Percentiles rank a stretch among this genome's conserved stretches.
Conservation (phyloP, 2,888 invertebrate genomes). For the Acleris holmiana region DNA sequence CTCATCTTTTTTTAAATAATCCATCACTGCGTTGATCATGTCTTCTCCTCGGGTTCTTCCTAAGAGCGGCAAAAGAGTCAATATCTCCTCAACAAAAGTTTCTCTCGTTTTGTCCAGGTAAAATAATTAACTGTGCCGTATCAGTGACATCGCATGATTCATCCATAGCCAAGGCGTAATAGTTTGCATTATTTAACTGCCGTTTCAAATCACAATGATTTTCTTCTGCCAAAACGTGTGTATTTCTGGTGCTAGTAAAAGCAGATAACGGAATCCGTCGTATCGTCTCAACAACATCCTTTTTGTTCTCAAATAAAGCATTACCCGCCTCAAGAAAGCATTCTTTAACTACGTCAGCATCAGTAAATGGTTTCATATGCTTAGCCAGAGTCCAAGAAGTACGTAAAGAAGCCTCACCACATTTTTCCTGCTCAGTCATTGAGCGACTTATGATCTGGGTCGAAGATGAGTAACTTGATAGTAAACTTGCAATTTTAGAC, state of each 20-base stretch:
- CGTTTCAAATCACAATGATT: too few relatives aligned
- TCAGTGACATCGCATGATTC: too few relatives aligned
- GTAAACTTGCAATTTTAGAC: slow-evolving; percentile 3
- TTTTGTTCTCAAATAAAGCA: too few relatives aligned
- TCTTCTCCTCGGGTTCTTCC: slow-evolving; percentile 35
- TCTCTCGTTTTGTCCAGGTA: slow-evolving; percentile 35
- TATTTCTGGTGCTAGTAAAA: too few relatives aligned
- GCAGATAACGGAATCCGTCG: too few relatives aligned
- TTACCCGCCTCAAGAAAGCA: slow-evolving; percentile 37
- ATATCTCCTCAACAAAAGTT: slow-evolving; percentile 41
- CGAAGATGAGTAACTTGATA: slow-evolving; percentile 40
- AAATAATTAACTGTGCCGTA: too few relatives aligned
- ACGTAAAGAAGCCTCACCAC: slow-evolving; percentile 40
- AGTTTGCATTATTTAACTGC: too few relatives aligned
- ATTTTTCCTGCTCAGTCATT: slow-evolving; percentile 42
- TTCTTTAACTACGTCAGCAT: slow-evolving; percentile 43
- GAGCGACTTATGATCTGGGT: slow-evolving; percentile 40
- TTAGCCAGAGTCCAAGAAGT: slow-evolving; percentile 40
- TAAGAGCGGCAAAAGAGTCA: slow-evolving; percentile 35
- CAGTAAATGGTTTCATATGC: slow-evolving; percentile 39
- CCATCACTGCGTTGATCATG: slow-evolving; percentile 22
- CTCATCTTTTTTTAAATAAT: slow-evolving; percentile 35
- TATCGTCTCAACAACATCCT: too few relatives aligned
- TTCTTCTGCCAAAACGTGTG: too few relatives aligned
- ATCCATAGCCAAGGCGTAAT: too few relatives aligned